phyloP scores from a whole-genome alignment of 2,797 vertebrate species.

The Choloepus didactylus region DNA sequence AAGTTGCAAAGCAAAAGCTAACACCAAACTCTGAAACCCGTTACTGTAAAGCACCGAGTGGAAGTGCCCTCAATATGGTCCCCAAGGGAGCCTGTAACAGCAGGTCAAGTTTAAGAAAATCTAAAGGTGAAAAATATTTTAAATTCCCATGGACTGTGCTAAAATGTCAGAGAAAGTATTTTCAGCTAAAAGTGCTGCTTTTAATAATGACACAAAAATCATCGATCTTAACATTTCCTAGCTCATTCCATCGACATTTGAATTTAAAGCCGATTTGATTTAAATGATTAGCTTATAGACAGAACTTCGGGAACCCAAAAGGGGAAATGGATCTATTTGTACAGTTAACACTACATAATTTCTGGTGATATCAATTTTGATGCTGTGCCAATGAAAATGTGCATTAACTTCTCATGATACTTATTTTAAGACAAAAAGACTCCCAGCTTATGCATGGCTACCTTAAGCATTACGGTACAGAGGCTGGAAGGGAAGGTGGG shows the following conservation, averaged over 20 bases:
- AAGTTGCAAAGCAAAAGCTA: conserved; percentile 79
- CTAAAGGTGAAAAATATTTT: not conserved
- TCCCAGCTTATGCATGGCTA: not conserved
- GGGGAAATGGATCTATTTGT: conserved; percentile 25
- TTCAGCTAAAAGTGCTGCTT: not conserved
- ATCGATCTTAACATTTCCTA: not conserved
- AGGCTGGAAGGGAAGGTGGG: conserved; percentile 10
- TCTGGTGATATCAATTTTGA: conserved; percentile 28
- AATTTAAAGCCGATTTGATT: conserved; percentile 22
- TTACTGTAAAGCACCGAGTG: conserved; percentile 75
- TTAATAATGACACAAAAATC: not conserved
- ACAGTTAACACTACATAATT: not conserved
- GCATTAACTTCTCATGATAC: conserved; percentile 45
- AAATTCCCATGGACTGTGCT: not conserved
- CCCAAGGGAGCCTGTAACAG: not conserved
- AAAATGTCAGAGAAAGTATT: not conserved
- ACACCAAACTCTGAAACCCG: conserved; percentile 74
- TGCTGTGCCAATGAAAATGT: conserved; percentile 43
- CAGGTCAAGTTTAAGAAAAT: not conserved
- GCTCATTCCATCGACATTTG: not conserved
- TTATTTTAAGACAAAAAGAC: conserved; percentile 20
- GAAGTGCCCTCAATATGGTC: conserved; percentile 5
- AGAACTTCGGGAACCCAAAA: conserved; percentile 37
- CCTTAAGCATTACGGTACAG: conserved; percentile 63
- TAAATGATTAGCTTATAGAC: conserved; percentile 1